Base-by-base conservation (phyloP, 2,113 vertebrate genomes). In the Sinocyclocheilus maitianheensis region DNA sequence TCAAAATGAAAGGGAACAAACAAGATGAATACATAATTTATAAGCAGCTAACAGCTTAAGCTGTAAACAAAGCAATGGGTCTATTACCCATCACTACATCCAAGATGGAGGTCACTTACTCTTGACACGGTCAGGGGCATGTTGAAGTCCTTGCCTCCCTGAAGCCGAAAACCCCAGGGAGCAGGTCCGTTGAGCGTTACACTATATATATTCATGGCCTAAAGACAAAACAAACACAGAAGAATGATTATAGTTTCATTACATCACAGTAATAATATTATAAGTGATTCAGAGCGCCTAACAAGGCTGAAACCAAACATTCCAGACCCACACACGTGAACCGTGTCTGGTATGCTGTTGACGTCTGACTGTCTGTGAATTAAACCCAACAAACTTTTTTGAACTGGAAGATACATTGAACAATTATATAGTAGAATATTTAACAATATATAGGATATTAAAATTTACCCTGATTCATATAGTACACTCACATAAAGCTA, bases 91-190 rank as follows among this genome's bases (percentile, higher is more conserved):
- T 60, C 77, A 14, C 18, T 69, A 67, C 22, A 7, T 69, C 62
- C 1, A 62, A 77, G 14, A 87, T 83, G 85, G 0, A 60, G n/a
- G 79, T 76, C 77, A 90, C 97, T 99, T 96, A 99, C 98, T 97
- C 97, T 95, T 85, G 98, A 99, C 91, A 99, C 97, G 82, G 98
- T 97, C 87, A 99, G 97, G 0, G 98, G 97, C 95, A 98, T 97
- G 91, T 96, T 99, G 96, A 99, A 99, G 93, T 99, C 98, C 94
- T 99, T 99, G 82, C 98, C 98, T 69, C 98, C 98, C 91, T 99
- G 98, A 89, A 99, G 96, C 88, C 98, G 95, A 93, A 99, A 99
- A 89, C 98, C 98, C 98, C 98, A 99, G 8, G 98, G 98, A 0
- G 98, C 97, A 0, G 97, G 97, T 75, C 98, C 98, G 0, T 93